Conservation (phyloP, 2,888 invertebrate genomes). For the Tetanocera ferruginea region DNA sequence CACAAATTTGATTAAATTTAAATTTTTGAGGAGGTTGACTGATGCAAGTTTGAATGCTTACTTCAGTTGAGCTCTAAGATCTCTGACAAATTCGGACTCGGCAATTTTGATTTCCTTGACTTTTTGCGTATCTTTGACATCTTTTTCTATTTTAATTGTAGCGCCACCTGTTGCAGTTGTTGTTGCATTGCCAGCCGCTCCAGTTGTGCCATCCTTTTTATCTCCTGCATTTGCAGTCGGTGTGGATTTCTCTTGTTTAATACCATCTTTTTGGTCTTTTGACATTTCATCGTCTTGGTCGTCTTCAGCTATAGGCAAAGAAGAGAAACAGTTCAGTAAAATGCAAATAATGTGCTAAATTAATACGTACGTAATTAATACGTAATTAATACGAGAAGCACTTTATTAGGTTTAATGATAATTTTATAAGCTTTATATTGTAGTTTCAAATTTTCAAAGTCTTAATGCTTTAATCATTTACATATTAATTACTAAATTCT, state of each 20-base stretch:
- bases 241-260: slow-evolving; percentile 71
- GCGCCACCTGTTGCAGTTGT: slow-evolving; percentile 59
- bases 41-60: slow-evolving; percentile 69
- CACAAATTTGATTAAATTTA: background rate
- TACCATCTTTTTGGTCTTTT: slow-evolving; percentile 66
- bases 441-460: too few relatives aligned
- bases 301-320: slow-evolving; percentile 57
- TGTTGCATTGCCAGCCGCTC: slow-evolving; percentile 70
- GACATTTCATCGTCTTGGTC: slow-evolving; percentile 64
- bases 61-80: slow-evolving; percentile 93
- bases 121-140: slow-evolving; percentile 75
- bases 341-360: too few relatives aligned
- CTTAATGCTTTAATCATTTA: too few relatives aligned
- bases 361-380: too few relatives aligned
- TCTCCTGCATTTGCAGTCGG: slow-evolving; percentile 68
- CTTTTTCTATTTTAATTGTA: slow-evolving; percentile 74
- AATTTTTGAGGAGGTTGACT: background rate
- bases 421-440: too few relatives aligned
- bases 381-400: too few relatives aligned
- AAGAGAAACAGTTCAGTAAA: background rate
- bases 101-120: slow-evolving; percentile 76
- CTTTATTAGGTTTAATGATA: too few relatives aligned
- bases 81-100: slow-evolving; percentile 75
- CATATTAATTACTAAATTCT: too few relatives aligned
- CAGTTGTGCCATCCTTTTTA: slow-evolving; percentile 75